Conservation (phyloP, 1,140 invertebrate genomes). For the Triops cancriformis region DNA sequence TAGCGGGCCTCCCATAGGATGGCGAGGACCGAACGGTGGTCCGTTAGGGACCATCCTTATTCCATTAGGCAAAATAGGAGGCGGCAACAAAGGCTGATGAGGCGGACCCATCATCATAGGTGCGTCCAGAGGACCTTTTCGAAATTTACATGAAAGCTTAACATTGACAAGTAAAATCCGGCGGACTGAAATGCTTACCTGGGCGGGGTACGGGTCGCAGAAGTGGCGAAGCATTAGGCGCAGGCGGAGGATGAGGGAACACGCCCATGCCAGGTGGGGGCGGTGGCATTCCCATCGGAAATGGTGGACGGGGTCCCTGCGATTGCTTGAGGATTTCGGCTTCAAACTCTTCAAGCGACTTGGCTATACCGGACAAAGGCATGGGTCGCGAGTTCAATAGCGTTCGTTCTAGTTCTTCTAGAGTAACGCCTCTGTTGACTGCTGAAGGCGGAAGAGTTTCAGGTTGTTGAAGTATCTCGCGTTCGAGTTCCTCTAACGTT, state of each 20-base stretch:
- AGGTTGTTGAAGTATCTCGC: conserved; percentile 32
- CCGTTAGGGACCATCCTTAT: neutral
- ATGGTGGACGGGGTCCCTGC: neutral
- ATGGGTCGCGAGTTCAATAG: conserved; percentile 9
- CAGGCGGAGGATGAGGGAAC: conserved; percentile 6
- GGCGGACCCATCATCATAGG: neutral
- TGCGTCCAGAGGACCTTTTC: neutral
- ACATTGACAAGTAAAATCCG: too few species aligned
- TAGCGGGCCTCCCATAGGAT: neutral
- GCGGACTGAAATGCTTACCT: neutral
- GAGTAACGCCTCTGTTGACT: neutral
- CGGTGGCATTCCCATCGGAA: conserved; percentile 13
- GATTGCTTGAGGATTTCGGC: conserved; percentile 15
- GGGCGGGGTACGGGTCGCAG: neutral
- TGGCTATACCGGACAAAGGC: neutral
- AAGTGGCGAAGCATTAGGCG: neutral
- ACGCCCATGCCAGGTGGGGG: conserved; percentile 16
- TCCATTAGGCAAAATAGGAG: neutral
- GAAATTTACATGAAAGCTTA: neutral
- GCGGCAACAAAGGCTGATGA: neutral
- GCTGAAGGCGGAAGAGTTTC: neutral
- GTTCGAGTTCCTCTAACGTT: conserved; percentile 40
- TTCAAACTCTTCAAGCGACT: conserved; percentile 24
- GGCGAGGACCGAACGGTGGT: neutral
- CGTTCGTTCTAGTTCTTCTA: conserved; percentile 25